Evolutionary conservation across 1,140 invertebrate species (phyloP).

Genomic region (Colletes latitarsis): DNA sequence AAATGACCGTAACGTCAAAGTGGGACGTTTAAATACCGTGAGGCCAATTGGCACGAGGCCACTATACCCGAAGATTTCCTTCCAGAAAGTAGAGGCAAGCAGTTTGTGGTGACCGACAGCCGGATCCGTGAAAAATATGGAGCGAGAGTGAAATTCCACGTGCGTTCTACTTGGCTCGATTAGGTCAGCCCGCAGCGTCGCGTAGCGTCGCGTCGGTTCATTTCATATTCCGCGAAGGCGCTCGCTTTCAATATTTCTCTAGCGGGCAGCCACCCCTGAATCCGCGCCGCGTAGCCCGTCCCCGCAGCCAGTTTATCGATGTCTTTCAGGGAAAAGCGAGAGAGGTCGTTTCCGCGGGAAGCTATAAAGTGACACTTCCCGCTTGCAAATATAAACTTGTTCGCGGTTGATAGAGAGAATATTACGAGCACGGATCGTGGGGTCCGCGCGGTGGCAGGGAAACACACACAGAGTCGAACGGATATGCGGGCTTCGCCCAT

Average conservation of each 20-base stretch:
- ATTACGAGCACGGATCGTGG: constrained; percentile 47
- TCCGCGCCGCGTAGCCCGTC: neutral
- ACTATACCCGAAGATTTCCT: constrained; percentile 5
- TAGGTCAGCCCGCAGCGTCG: constrained; percentile 67
- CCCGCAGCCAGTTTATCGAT: constrained; percentile 57
- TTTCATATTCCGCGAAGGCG: constrained; percentile 76
- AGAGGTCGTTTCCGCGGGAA: constrained; percentile 56
- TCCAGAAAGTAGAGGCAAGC: constrained; percentile 26
- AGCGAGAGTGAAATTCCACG: constrained; percentile 60
- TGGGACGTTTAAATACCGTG: neutral
- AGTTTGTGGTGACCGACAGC: constrained; percentile 62
- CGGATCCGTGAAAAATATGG: constrained; percentile 58
- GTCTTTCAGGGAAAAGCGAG: constrained; percentile 62
- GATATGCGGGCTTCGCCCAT: constrained; percentile 67
- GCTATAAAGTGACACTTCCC: constrained; percentile 73
- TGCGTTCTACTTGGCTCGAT: constrained; percentile 76
- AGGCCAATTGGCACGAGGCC: neutral
- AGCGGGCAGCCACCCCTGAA: constrained; percentile 5
- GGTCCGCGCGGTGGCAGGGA: neutral
- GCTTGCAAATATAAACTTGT: constrained; percentile 63
- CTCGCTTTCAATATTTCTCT: constrained; percentile 72
- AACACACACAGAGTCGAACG: constrained; percentile 37
- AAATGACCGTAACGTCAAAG: neutral
- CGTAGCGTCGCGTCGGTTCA: constrained; percentile 62
- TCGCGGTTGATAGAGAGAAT: constrained; percentile 70